Percentiles rank a stretch among this genome's conserved stretches.
phyloP scores from a whole-genome alignment of 2,888 invertebrate species.

The Lymantria monacha region DNA sequence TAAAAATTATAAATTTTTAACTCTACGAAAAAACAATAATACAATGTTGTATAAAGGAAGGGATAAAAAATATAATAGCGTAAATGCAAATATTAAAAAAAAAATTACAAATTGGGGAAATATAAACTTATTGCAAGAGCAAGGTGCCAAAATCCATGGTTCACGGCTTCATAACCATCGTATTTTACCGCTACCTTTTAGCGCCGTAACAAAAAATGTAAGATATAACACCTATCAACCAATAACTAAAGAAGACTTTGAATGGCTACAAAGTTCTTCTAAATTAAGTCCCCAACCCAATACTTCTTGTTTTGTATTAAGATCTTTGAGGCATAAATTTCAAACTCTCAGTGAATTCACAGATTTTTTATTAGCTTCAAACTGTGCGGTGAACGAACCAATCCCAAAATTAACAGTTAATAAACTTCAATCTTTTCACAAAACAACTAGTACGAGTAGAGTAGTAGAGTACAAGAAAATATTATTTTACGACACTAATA shows the following conservation, averaged over 20 bases:
- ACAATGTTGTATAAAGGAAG: neutral
- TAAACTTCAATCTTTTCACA: neutral
- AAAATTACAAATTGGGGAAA: neutral
- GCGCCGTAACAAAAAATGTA: constrained; percentile 20
- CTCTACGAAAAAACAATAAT: too few species aligned
- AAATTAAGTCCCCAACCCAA: constrained; percentile 1
- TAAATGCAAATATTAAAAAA: neutral
- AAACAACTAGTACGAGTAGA: too few species aligned
- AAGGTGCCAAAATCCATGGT: constrained; percentile 11
- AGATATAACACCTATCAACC: constrained; percentile 58
- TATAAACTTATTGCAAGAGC: neutral
- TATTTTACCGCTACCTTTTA: neutral
- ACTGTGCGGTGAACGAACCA: constrained; percentile 5
- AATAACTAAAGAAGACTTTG: constrained; percentile 40
- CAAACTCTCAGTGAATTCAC: constrained; percentile 5
- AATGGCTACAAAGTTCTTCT: constrained; percentile 13
- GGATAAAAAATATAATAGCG: too few species aligned
- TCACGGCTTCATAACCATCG: constrained; percentile 7
- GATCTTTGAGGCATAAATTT: constrained; percentile 9
- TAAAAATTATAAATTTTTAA: too few species aligned
- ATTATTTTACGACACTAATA: neutral
- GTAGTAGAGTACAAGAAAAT: too few species aligned
- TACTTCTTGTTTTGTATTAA: constrained; percentile 8
- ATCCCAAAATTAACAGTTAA: constrained; percentile 9
- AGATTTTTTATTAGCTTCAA: constrained; percentile 8